phyloP scores from a whole-genome alignment of 2,888 invertebrate species.

The Meteorus cinctellus region DNA sequence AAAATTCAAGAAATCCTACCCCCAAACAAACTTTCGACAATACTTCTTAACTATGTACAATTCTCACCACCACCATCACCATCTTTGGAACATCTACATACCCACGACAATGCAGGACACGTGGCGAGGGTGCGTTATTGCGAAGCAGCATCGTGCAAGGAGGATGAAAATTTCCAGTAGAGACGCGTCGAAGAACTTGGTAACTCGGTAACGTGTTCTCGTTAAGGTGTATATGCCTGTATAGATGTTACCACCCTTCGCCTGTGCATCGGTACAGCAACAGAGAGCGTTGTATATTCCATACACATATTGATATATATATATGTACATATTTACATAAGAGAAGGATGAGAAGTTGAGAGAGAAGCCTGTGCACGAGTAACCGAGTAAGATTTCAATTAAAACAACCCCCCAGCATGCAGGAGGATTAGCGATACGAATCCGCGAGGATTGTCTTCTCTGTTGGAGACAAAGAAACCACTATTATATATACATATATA shows the following conservation, averaged over 20 bases:
- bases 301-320: too few species aligned
- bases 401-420: slow-evolving; percentile 70
- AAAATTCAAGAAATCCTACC: not conserved
- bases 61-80: not conserved
- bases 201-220: slow-evolving; percentile 56
- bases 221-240: slow-evolving; percentile 44
- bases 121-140: slow-evolving; percentile 25
- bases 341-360: slow-evolving; percentile 8
- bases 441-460: slow-evolving; percentile 60
- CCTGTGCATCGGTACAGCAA: slow-evolving; percentile 34
- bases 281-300: not conserved
- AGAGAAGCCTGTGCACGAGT: slow-evolving; percentile 49
- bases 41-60: too few species aligned
- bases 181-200: slow-evolving; percentile 50
- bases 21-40: not conserved
- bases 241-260: slow-evolving; percentile 27
- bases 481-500: not conserved
- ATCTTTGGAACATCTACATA: slow-evolving; percentile 23
- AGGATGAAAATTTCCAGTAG: slow-evolving; percentile 46
- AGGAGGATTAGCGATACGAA: slow-evolving; percentile 72
- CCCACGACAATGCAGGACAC: slow-evolving; percentile 26
- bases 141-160: slow-evolving; percentile 12
- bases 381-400: slow-evolving; percentile 72
- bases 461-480: slow-evolving; percentile 56
- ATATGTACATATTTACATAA: not conserved